Base-by-base conservation (phyloP, 2,113 vertebrate genomes). In the Chascanopsetta lugubris region DNA sequence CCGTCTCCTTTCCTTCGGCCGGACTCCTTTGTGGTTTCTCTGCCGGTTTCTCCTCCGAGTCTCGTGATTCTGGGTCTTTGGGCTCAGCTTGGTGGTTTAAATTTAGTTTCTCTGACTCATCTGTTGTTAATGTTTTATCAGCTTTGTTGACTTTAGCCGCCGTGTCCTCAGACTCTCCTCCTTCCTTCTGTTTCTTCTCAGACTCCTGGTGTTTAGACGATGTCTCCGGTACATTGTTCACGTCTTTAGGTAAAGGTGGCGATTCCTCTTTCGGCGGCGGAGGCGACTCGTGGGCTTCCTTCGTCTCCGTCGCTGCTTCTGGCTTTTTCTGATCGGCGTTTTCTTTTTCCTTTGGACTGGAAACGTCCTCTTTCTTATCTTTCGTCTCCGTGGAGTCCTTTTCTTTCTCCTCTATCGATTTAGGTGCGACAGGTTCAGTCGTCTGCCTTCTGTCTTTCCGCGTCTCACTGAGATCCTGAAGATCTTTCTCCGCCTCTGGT, bases 401-500 rank as follows among this genome's bases (percentile, higher is more conserved):
- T 53, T 57, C 43, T 58, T 15, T 57, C 38, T 10, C 11, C 9
- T 65, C 62, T 5, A 17, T 56, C 17, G 51, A 30, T 54, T 66
- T 63, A 20, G 11, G 50, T 2, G 11, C 18, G 32, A 20, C 67
- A 4, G 26, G 17, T 40, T 51, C 17, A 5, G 12, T 17, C 20
- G 5, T 12, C 27, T 34, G 56, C 56, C 60, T 64, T 64, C 72
- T 67, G 66, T 60, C 68, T 55, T 74, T 80, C 12, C 40, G 38
- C 0, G 75, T 26, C 29, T 75, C 56, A 32, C 67, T 51, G 56
- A 27, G 15, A 7, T 43, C 64, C 69, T 85, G 47, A 3, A 70
- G 22, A 0, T 9, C 34, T 9, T 24, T 85, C 22, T 86, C 90
- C 80, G 69, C 84, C 67, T 56, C 53, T 51, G 72, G 75, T 13